Percentiles rank a stretch among this genome's conserved stretches.
Conservation (phyloP, 2,113 vertebrate genomes). For the Caranx ignobilis region DNA sequence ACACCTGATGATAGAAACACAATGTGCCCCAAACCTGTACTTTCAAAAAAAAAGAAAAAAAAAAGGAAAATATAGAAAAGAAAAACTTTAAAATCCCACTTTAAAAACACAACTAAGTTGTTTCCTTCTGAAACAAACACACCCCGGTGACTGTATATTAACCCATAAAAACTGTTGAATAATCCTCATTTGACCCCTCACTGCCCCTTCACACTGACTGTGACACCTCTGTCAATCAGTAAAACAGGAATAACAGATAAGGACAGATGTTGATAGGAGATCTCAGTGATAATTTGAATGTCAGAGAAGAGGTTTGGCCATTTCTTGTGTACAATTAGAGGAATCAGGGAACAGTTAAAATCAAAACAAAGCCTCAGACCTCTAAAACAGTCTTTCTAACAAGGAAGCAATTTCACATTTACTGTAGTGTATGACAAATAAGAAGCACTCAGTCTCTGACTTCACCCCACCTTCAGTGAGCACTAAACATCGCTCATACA, state of each 20-base stretch:
- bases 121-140: background rate
- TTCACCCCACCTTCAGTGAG: background rate
- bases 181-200: background rate
- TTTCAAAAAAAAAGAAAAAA: background rate
- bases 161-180: background rate
- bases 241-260: background rate
- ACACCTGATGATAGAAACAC: background rate
- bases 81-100: background rate
- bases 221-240: slow-evolving; percentile 12
- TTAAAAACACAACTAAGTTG: background rate
- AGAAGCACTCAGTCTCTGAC: background rate
- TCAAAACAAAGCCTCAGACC: too few relatives aligned
- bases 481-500: background rate
- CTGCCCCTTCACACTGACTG: background rate
- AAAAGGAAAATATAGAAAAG: background rate
- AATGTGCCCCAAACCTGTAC: background rate
- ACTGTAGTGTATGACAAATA: slow-evolving; percentile 4
- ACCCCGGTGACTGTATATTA: background rate
- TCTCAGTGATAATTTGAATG: background rate
- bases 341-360: too few relatives aligned
- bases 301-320: background rate
- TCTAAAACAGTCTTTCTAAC: background rate
- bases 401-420: slow-evolving; percentile 20
- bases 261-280: background rate
- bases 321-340: background rate